A percentile compares a stretch with the other conserved stretches of the same genome.
These are phyloP conservation scores for Epirrhoe tristata DNA, from an alignment of 2,888 invertebrate species.

Conservation along the genomic window DNA sequence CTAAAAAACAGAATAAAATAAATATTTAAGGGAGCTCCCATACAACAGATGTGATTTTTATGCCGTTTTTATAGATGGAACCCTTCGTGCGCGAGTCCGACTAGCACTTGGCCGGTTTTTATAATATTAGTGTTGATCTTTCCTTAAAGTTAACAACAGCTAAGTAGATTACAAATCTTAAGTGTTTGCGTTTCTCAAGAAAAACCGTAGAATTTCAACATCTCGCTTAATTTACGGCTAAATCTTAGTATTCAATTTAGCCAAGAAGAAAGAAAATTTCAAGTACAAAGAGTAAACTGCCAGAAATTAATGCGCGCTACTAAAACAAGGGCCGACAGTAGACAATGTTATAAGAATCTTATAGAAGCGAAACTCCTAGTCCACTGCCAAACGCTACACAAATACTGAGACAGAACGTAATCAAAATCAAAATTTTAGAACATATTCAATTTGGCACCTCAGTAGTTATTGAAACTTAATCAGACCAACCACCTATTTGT, in stretches of 20 bases:
- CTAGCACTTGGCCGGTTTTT: too few relatives aligned
- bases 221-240: neutral
- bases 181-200: neutral
- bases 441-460: too few relatives aligned
- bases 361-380: constrained; percentile 18
- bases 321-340: constrained; percentile 24
- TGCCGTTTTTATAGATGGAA: too few relatives aligned
- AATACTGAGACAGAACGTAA: too few relatives aligned
- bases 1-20: too few relatives aligned
- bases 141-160: neutral
- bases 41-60: too few relatives aligned
- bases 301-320: constrained; percentile 41
- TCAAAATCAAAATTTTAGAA: too few relatives aligned
- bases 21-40: too few relatives aligned
- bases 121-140: neutral
- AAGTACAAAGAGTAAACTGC: constrained; percentile 34
- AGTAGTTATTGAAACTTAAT: too few relatives aligned
- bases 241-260: constrained; percentile 25
- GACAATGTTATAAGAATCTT: neutral
- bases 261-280: constrained; percentile 32
- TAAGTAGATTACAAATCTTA: neutral
- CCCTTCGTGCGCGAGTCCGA: too few relatives aligned
- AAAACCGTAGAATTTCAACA: neutral
- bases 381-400: too few relatives aligned
- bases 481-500: too few relatives aligned